These are phyloP conservation scores for Montipora efflorescens DNA, from an alignment of 64 coral and sea anemone genomes.

Conservation along the genomic window DNA sequence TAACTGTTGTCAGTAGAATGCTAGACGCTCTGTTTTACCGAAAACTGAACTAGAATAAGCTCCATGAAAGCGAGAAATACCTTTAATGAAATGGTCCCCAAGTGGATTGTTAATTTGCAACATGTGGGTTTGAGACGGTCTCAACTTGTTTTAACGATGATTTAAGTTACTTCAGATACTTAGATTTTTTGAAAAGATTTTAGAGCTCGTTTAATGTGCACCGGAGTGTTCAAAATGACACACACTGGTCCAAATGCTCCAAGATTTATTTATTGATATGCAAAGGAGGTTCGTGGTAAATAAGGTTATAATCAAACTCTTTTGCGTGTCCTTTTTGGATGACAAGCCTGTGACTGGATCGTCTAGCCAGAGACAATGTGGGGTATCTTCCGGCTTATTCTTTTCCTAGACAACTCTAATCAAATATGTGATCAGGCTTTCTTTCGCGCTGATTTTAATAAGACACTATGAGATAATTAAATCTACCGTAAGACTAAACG, in stretches of 20 bases:
- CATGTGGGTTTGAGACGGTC: neutral
- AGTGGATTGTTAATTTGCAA: neutral
- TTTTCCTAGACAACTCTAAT: neutral
- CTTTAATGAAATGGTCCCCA: neutral
- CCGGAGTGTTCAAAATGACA: neutral
- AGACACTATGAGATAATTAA: neutral
- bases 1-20: too few species aligned
- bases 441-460: neutral
- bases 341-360: neutral
- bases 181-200: too few species aligned
- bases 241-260: neutral
- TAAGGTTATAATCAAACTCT: neutral
- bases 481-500: neutral
- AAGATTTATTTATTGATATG: neutral
- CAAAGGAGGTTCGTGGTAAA: too few species aligned
- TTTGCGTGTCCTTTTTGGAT: neutral
- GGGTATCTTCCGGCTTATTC: constrained; percentile 20
- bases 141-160: too few species aligned
- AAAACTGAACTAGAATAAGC: neutral
- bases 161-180: too few species aligned
- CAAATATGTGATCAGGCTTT: neutral
- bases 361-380: constrained; percentile 12
- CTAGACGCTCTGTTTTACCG: too few species aligned
- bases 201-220: neutral
- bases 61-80: neutral